These are phyloP conservation scores for Meloidogyne exigua DNA, from an alignment of 1,140 invertebrate species.

Conservation along the genomic window DNA sequence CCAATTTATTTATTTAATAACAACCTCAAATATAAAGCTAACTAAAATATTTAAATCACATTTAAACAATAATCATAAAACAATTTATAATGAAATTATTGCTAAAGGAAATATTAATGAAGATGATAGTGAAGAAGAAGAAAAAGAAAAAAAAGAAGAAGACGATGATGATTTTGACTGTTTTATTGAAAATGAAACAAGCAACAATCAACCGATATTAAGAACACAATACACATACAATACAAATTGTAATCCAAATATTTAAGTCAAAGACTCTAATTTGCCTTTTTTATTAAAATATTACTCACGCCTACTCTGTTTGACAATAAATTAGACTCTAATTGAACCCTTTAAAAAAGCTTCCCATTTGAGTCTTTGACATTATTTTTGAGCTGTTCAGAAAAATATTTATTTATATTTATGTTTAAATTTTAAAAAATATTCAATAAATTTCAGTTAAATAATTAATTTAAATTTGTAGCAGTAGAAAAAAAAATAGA, in stretches of 20 bases:
- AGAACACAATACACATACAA: too few species aligned
- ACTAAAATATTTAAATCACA: neutral
- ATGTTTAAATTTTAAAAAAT: neutral
- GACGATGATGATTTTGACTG: neutral
- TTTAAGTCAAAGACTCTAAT: too few species aligned
- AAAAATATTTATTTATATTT: neutral
- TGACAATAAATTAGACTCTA: too few species aligned
- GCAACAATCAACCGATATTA: too few species aligned
- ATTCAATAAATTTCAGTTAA: neutral
- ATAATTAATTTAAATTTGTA: neutral
- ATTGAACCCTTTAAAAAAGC: neutral
- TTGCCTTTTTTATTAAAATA: too few species aligned
- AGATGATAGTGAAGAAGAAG: neutral
- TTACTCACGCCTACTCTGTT: too few species aligned
- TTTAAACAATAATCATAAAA: constrained; percentile 6
- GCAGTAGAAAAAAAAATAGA: neutral
- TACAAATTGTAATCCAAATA: too few species aligned
- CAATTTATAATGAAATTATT: neutral
- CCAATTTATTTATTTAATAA: neutral
- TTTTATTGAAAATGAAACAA: too few species aligned
- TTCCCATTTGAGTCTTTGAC: neutral
- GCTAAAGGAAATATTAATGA: neutral
- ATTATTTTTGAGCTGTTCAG: neutral
- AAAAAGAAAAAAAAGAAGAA: neutral
- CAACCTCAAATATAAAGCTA: neutral